A percentile compares a stretch with the other conserved stretches of the same genome.
Evolutionary conservation across 2,113 vertebrate species (phyloP).

Genomic region (Brachirus orientalis): DNA sequence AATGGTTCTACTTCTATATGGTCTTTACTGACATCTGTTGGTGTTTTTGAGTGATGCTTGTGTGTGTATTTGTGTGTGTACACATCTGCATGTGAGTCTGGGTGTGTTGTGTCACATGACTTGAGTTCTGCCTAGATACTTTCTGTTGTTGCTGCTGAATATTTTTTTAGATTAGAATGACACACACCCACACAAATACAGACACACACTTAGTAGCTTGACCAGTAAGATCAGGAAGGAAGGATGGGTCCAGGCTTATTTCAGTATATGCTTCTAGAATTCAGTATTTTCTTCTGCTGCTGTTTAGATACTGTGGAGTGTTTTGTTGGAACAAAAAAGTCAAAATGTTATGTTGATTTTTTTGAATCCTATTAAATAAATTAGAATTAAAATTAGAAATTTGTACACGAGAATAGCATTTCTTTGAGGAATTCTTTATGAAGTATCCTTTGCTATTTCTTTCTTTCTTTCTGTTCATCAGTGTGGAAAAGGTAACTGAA

Average conservation of each 20-base stretch:
- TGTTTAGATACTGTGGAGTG: not conserved
- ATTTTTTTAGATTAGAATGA: too few species aligned
- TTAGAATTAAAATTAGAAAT: too few species aligned
- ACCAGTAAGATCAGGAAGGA: slow-evolving; percentile 22
- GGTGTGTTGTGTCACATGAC: slow-evolving; percentile 57
- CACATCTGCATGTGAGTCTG: not conserved
- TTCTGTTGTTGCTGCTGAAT: slow-evolving; percentile 26
- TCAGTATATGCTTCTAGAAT: slow-evolving; percentile 5
- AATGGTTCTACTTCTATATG: not conserved
- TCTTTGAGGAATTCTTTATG: too few species aligned
- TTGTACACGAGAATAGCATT: too few species aligned
- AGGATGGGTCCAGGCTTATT: slow-evolving; percentile 9
- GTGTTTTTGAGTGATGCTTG: slow-evolving; percentile 1
- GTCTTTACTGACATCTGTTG: slow-evolving; percentile 74
- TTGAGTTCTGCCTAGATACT: slow-evolving; percentile 69
- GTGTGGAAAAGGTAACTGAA: slow-evolving; percentile 70
- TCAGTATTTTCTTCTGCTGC: not conserved
- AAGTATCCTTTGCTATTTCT: not conserved
- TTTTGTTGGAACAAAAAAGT: not conserved
- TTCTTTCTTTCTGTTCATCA: slow-evolving; percentile 32
- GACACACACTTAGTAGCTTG: slow-evolving; percentile 18
- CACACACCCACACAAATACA: slow-evolving; percentile 27
- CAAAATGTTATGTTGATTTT: too few species aligned
- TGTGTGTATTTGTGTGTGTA: too few species aligned
- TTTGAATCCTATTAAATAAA: too few species aligned